These are phyloP conservation scores for Gobius niger DNA, from an alignment of 2,113 vertebrate species.

Conservation along the genomic window DNA sequence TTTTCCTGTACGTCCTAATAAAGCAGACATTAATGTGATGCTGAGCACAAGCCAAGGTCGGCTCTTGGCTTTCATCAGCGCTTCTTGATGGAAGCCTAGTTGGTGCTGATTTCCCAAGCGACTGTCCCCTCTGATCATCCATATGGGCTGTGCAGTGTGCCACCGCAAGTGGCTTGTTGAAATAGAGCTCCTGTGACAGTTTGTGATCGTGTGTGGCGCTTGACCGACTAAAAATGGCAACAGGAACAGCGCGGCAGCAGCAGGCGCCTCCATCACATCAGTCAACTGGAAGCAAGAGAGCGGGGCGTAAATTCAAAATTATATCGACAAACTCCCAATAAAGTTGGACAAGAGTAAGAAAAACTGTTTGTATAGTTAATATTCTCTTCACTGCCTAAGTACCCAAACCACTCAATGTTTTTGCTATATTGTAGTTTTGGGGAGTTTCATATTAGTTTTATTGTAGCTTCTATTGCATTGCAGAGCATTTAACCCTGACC, in stretches of 20 bases:
- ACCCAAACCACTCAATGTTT: too few species aligned
- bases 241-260: constrained; percentile 50
- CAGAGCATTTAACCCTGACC: not conserved
- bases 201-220: constrained; percentile 32
- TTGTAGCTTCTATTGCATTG: too few species aligned
- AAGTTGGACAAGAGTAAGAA: not conserved
- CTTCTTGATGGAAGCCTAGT: constrained; percentile 32
- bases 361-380: too few species aligned
- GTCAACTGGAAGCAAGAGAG: constrained; percentile 29
- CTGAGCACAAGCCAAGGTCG: constrained; percentile 46
- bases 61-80: constrained; percentile 38
- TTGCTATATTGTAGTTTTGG: too few species aligned
- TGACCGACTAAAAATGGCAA: constrained; percentile 56
- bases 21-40: constrained; percentile 41
- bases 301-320: constrained; percentile 16
- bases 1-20: constrained; percentile 44
- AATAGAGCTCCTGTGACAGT: constrained; percentile 50
- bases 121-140: constrained; percentile 39
- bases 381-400: too few species aligned
- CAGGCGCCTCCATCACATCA: constrained; percentile 24
- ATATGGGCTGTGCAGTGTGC: constrained; percentile 28
- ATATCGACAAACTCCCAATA: not conserved
- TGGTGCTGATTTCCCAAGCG: constrained; percentile 43
- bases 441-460: too few species aligned
- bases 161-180: constrained; percentile 28